Base-by-base conservation (phyloP, 2,888 invertebrate species). In the Ecliptopera silaceata region DNA sequence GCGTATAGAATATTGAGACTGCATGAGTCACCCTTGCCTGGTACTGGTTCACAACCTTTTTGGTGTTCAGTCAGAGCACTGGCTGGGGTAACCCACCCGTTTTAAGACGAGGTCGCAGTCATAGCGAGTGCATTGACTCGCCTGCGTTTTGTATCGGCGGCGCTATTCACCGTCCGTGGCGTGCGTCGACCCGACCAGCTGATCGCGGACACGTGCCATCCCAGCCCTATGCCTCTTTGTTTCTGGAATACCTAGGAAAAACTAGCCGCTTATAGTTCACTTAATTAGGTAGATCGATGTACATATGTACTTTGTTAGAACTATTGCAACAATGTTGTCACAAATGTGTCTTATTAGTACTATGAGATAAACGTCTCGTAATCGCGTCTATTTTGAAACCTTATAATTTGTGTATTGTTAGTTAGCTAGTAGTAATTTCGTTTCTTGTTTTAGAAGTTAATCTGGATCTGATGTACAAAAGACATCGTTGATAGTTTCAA, bases 121-220 rank as follows among this genome's bases (percentile, higher is more conserved):
- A 2, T 38, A 29, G 44, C 48, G 47, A 66, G 71, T 71, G 69
- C 71, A 68, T 67, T 72, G 72, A 75, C 72, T 71, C 61, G 61
- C 71, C 59, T 70, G 55, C 38, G 73, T 72, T 73, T 72, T 61
- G 69, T 72, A 73, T 67, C 68, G 70, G 63, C 71, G 65, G 75
- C 70, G 77, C 70, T 72, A 71, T 68, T 77, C 74, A 72, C 77
- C 75, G 76, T 65, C 71, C 71, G 71, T 59, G 61, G 67, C 68
- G 80, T 70, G 59, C 78, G 73, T 69, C 70, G 75, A 77, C 77
- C 80, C 70, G 63, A 63, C 72, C 66, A 81, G 81, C 81, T 81
- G 81, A 80, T 81, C 75, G 68, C 63, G 62, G 68, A 69, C 80
- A 78, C 79, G 82, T 80, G 79, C 74, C 72, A 59, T 69, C 67